Evolutionary conservation across 2,113 vertebrate genomes (phyloP), one percentile per base, ranked within the genome.

Genomic region (Caranx ignobilis): DNA sequence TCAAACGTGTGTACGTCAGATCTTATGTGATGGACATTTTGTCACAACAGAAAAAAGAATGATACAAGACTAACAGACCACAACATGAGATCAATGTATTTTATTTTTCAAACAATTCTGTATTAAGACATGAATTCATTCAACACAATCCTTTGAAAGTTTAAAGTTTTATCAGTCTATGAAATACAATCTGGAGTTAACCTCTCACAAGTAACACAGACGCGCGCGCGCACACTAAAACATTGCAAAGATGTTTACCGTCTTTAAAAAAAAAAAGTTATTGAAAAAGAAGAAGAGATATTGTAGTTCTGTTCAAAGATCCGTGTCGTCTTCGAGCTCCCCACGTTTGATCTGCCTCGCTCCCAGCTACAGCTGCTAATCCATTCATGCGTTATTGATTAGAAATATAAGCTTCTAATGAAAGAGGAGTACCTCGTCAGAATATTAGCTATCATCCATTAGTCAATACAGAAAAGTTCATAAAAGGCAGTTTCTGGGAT

Each of bases 101-200:
- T 93, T 95, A 90, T 93, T 94, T 93, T 93, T 92, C 92, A 94
- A 94, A 94, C 93, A 93, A 91, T 93, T 90, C 87, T 91, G 92
- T 89, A 91, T 94, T 93, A 94, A 93, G 94, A 95, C 95, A 92
- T 89, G 87, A 93, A 92, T 89, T 94, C 91, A 93, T 93, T 93
- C 91, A 94, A 92, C 93, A 94, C 90, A 94, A 93, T 91, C 86
- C 86, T 91, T 87, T 92, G 71, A 94, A 92, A 93, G 91, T 89
- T 91, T 90, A 89, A 93, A 92, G 88, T 87, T 90, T 90, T 78
- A 89, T 94, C 89, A 89, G 85, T 90, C 89, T 89, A 90, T 92
- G 92, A 93, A 94, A 95, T 91, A 93, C 92, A 92, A 92, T 92
- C 90, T 81, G 77, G 75, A 91, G 87, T 91, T 88, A 84, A 90